phyloP scores from a whole-genome alignment of 2,797 vertebrate species.

The Gymnothorax javanicus region DNA sequence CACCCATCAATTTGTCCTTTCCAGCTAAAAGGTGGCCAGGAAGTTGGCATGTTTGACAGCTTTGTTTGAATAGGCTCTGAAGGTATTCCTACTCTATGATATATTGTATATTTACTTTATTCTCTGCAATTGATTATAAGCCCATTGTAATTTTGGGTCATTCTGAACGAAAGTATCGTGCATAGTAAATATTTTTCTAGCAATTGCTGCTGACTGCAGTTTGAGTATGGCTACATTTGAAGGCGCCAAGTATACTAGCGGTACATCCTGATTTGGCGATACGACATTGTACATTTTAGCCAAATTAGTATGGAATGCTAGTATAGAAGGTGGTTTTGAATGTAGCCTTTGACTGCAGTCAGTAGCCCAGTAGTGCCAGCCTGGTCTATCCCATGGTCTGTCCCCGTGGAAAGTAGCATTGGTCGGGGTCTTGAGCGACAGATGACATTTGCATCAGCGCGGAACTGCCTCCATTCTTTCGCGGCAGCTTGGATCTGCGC shows the following conservation, averaged over 20 bases:
- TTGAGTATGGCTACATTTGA: background rate
- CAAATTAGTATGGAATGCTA: too few relatives aligned
- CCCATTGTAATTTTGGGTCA: background rate
- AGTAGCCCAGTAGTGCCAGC: background rate
- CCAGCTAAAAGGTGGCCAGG: background rate
- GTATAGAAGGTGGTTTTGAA: too few relatives aligned
- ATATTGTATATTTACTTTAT: too few relatives aligned
- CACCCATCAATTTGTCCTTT: background rate
- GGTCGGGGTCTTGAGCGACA: background rate
- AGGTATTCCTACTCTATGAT: background rate
- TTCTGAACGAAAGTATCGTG: background rate
- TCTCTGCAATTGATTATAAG: background rate
- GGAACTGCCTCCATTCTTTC: background rate
- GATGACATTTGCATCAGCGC: background rate
- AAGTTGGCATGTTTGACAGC: background rate
- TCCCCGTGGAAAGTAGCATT: background rate
- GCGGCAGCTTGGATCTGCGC: conserved; percentile 51
- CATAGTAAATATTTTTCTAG: background rate
- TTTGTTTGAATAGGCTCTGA: background rate
- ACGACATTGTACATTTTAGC: too few relatives aligned
- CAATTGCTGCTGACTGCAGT: background rate
- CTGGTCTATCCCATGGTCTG: too few relatives aligned
- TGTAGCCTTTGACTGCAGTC: background rate
- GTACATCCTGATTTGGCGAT: too few relatives aligned
- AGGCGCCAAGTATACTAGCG: too few relatives aligned